Evolutionary conservation across 2,888 invertebrate species (phyloP).

Genomic region (Polydrusus tereticollis): DNA sequence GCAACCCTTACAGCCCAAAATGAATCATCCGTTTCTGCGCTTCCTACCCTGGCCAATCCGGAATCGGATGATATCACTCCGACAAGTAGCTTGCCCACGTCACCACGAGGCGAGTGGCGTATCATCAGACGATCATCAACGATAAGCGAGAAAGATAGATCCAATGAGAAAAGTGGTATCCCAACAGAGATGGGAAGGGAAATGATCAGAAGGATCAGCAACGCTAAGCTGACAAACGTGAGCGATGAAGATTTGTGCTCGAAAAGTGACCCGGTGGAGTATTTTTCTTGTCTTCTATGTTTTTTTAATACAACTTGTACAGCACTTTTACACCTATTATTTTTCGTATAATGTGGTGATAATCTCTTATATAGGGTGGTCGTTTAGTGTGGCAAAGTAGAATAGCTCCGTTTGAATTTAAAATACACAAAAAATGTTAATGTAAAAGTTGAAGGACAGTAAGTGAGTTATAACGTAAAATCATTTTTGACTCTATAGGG

Average conservation of each 20-base stretch:
- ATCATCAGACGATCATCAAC: slow-evolving; percentile 52
- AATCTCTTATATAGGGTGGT: too few species aligned
- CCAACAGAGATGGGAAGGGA: slow-evolving; percentile 42
- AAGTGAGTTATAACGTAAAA: too few species aligned
- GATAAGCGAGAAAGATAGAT: slow-evolving; percentile 62
- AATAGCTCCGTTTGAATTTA: too few species aligned
- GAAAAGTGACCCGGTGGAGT: slow-evolving; percentile 66
- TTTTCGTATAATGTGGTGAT: too few species aligned
- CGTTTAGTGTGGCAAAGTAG: too few species aligned
- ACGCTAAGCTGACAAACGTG: slow-evolving; percentile 75
- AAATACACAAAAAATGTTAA: too few species aligned
- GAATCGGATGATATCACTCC: slow-evolving; percentile 59
- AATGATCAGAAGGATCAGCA: slow-evolving; percentile 64
- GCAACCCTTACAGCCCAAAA: slow-evolving; percentile 62
- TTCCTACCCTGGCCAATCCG: slow-evolving; percentile 53
- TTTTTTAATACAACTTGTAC: background rate
- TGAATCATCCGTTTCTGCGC: slow-evolving; percentile 53
- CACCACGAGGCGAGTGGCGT: slow-evolving; percentile 52
- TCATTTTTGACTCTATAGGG: too few species aligned
- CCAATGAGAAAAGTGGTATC: slow-evolving; percentile 58
- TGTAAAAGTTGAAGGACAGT: too few species aligned
- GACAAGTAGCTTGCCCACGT: slow-evolving; percentile 59
- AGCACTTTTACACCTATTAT: too few species aligned
- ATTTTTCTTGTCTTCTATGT: slow-evolving; percentile 43
- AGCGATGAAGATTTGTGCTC: slow-evolving; percentile 64